A percentile compares a stretch with the other conserved stretches of the same genome.
Evolutionary conservation across 2,888 invertebrate species (phyloP).

Genomic region (Sinelater perroti): DNA sequence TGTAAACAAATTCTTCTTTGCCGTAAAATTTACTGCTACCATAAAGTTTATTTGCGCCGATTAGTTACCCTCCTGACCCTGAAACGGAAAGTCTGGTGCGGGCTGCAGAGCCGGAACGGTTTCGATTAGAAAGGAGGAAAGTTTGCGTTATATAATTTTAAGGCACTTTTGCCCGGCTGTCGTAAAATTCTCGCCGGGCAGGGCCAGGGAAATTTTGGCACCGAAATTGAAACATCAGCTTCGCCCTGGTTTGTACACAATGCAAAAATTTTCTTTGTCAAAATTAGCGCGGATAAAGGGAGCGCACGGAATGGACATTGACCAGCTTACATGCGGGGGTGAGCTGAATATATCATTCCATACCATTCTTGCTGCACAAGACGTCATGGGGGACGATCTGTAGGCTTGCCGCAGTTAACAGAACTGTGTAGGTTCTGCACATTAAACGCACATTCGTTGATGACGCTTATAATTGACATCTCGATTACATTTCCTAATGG

Average conservation of each 20-base stretch:
- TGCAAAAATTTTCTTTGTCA: not conserved
- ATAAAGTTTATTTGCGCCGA: constrained; percentile 32
- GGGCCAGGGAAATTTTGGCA: no score
- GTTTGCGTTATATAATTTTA: constrained; percentile 2
- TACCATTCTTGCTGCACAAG: constrained; percentile 37
- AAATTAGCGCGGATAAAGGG: not conserved
- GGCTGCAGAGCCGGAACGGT: not conserved
- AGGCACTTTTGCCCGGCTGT: constrained; percentile 1
- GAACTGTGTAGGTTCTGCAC: constrained; percentile 37
- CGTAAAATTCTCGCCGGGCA: not conserved
- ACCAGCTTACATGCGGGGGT: constrained; percentile 26
- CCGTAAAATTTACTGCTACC: constrained; percentile 35
- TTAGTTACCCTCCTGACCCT: constrained; percentile 27
- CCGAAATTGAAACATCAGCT: no score
- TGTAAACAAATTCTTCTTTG: constrained; percentile 31
- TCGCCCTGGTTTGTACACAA: no score
- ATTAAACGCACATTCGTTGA: constrained; percentile 23
- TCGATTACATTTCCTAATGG: constrained; percentile 9
- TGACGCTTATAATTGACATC: constrained; percentile 14
- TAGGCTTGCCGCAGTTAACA: constrained; percentile 29
- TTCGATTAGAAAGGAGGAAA: constrained; percentile 10
- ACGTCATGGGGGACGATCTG: constrained; percentile 39
- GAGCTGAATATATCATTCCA: constrained; percentile 25
- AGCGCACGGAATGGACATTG: constrained; percentile 1
- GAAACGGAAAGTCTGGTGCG: constrained; percentile 27